A percentile compares a stretch with the other conserved stretches of the same genome.
phyloP scores from a whole-genome alignment of 2,113 vertebrate genomes.

The Conger conger region DNA sequence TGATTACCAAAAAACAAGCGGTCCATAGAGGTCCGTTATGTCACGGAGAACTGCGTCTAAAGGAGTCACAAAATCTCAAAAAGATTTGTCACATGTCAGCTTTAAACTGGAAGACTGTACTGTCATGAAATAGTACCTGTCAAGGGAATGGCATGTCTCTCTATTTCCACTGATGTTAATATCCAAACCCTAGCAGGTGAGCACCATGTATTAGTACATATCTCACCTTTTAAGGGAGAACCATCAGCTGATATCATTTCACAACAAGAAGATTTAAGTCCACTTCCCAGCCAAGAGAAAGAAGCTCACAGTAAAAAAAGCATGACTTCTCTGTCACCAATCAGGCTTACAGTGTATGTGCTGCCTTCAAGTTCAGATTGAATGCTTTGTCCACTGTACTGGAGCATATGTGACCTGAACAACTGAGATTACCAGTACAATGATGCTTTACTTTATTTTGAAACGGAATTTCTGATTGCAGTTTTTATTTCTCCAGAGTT shows the following conservation, averaged over 20 bases:
- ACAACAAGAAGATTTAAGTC: too few relatives aligned
- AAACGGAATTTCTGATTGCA: neutral
- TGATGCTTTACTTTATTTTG: neutral
- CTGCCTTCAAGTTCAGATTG: too few relatives aligned
- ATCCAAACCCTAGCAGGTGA: neutral
- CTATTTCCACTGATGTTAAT: neutral
- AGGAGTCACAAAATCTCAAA: too few relatives aligned
- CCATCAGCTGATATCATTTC: too few relatives aligned
- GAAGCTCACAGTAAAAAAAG: too few relatives aligned
- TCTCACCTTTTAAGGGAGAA: neutral
- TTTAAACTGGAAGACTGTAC: neutral
- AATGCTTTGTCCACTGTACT: too few relatives aligned
- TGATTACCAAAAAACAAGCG: too few relatives aligned
- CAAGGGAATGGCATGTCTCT: neutral
- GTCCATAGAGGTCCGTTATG: too few relatives aligned
- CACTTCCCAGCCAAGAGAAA: too few relatives aligned
- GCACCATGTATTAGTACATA: neutral
- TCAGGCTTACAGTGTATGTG: too few relatives aligned
- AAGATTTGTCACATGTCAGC: neutral
- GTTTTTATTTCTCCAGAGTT: slow-evolving; percentile 42
- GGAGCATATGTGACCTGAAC: neutral
- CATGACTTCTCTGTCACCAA: too few relatives aligned
- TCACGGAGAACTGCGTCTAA: too few relatives aligned
- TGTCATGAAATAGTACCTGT: neutral
- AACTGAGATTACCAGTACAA: neutral